These are phyloP conservation scores for Meloidogyne hapla DNA, from an alignment of 1,140 invertebrate species.

Conservation along the genomic window DNA sequence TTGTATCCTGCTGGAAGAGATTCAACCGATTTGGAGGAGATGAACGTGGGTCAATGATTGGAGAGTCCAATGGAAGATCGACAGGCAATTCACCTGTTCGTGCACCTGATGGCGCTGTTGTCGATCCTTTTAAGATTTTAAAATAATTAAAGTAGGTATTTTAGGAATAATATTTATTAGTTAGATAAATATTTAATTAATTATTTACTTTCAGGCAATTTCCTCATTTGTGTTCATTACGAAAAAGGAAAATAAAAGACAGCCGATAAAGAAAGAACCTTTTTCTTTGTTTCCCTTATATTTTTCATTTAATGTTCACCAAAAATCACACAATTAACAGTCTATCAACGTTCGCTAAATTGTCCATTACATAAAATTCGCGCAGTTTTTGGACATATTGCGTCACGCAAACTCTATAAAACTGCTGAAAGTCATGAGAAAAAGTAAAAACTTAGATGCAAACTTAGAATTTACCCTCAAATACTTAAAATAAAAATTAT, in stretches of 20 bases:
- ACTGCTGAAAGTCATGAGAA: neutral
- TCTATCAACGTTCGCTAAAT: slow-evolving; percentile 1
- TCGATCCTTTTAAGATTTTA: slow-evolving; percentile 28
- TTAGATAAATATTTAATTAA: neutral
- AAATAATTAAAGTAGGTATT: neutral
- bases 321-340: slow-evolving; percentile 4
- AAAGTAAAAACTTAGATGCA: neutral
- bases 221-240: neutral
- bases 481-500: neutral
- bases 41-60: slow-evolving; percentile 31
- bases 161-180: neutral
- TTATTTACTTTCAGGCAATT: slow-evolving; percentile 3
- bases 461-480: neutral
- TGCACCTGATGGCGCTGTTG: slow-evolving; percentile 10
- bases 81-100: slow-evolving; percentile 13
- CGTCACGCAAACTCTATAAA: slow-evolving; percentile 2
- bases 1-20: slow-evolving; percentile 61
- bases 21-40: slow-evolving; percentile 57
- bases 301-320: neutral
- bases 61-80: slow-evolving; percentile 50
- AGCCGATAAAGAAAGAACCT: neutral
- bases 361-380: neutral
- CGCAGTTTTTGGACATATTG: slow-evolving; percentile 5
- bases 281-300: neutral
- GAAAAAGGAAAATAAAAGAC: neutral